Evolutionary conservation across 2,113 vertebrate genomes (phyloP), one percentile per base, ranked within the genome.

Genomic region (Chrysemys picta): DNA sequence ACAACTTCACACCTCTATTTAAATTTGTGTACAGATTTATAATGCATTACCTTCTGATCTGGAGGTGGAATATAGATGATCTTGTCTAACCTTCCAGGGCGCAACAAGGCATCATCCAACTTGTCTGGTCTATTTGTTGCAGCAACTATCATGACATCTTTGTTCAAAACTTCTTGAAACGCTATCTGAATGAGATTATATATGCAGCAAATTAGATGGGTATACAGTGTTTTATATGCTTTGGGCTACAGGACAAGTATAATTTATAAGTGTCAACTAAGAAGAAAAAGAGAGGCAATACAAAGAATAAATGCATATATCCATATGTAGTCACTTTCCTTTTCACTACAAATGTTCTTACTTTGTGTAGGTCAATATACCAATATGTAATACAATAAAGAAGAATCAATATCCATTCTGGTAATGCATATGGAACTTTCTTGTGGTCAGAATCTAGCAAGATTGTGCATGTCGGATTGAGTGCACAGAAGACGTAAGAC

Each of bases 111-210:
- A 42, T 99, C 98, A 97, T 99, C 99, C 94, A 99, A 89, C 80
- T 98, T 96, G 76, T 99, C 99, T 1, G 99, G 99, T 97, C 99
- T 98, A 95, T 99, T 99, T 85, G 99, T 99, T 83, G 99, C 99
- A 10, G 99, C 99, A 69, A 99, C 97, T 53, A 99, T 98, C 97
- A 99, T 98, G 88, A 99, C 98, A 13, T 98, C 99, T 93, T 96
- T 99, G 96, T 98, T 99, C 92, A 99, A 98, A 45, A 98, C 94
- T 89, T 99, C 99, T 91, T 99, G 98, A 93, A 97, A 98, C 82
- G 99, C 98, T 86, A 98, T 35, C 99, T 99, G 97, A 95, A 45
- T 49, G 88, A 91, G 69, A 96, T 10, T 12, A 91, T 21, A 82
- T 3, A 54, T 62, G 89, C 2, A 87, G 90, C 2, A 85, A 85